Percentiles rank a stretch among this genome's conserved stretches.
These are phyloP conservation scores for Eira barbara DNA, from an alignment of 2,113 vertebrate genomes.

Conservation along the genomic window DNA sequence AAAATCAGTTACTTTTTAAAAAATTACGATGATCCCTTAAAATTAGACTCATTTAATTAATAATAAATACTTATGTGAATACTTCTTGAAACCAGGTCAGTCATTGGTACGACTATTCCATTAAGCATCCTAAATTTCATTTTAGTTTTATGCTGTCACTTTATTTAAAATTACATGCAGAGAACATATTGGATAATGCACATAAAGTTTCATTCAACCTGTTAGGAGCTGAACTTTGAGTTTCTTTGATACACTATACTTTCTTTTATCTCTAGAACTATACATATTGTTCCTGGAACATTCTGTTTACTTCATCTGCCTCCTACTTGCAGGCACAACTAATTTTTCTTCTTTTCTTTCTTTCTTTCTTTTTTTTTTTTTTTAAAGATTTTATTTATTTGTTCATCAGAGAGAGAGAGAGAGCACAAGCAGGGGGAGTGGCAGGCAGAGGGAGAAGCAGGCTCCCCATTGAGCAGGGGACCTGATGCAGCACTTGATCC, in stretches of 20 bases:
- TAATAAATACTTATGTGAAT: slow-evolving; percentile 42
- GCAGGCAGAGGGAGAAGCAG: no score
- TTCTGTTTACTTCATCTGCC: neutral
- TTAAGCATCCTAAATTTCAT: neutral
- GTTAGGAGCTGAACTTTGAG: neutral
- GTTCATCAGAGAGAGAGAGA: no score
- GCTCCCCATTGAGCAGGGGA: no score
- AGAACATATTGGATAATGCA: neutral
- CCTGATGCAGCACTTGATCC: no score
- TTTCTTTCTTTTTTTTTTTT: no score
- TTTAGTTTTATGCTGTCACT: neutral
- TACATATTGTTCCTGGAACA: neutral
- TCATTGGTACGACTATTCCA: neutral
- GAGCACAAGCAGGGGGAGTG: no score
- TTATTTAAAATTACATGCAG: neutral
- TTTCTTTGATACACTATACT: neutral
- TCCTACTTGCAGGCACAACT: neutral
- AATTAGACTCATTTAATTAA: slow-evolving; percentile 46
- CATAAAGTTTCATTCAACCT: neutral
- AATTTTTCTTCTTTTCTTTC: neutral
- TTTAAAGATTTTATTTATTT: no score
- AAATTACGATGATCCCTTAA: neutral
- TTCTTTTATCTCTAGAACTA: neutral
- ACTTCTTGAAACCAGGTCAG: slow-evolving; percentile 8
- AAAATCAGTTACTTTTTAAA: neutral